Evolutionary conservation across 2,113 vertebrate genomes (phyloP).

Genomic region (Scytalopus superciliaris): DNA sequence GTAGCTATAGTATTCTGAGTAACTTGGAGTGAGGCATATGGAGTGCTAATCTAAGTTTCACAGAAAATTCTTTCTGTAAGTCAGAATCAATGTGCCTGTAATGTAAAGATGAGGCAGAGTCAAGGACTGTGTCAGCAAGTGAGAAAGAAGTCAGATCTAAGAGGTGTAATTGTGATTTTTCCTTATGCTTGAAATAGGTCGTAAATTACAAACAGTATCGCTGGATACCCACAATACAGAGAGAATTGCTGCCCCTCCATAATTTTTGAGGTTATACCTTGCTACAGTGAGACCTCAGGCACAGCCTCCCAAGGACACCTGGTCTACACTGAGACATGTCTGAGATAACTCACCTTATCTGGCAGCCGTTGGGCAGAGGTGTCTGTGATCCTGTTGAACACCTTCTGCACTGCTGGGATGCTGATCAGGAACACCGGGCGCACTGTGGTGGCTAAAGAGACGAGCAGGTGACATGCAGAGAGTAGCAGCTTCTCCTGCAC

Average conservation of each 20-base stretch:
- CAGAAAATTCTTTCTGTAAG: background rate
- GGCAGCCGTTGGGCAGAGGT: slow-evolving; percentile 85
- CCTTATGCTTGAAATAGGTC: background rate
- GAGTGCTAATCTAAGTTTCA: background rate
- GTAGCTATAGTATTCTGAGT: background rate
- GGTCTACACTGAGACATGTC: rapidly evolving
- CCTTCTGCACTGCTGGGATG: slow-evolving; percentile 90
- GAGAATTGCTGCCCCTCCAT: background rate
- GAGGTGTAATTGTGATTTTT: background rate
- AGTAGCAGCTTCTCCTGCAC: slow-evolving; percentile 95
- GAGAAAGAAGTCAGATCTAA: background rate
- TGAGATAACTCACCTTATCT: slow-evolving; percentile 80
- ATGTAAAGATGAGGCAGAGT: background rate
- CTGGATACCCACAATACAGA: background rate
- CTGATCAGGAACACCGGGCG: slow-evolving; percentile 93
- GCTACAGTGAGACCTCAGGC: background rate
- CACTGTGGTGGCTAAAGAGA: slow-evolving; percentile 93
- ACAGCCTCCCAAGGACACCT: background rate
- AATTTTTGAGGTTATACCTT: background rate
- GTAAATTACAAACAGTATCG: background rate
- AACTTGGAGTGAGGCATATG: background rate
- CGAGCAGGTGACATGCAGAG: slow-evolving; percentile 90
- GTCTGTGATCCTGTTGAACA: slow-evolving; percentile 93
- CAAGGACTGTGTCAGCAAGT: background rate
- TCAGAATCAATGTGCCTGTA: background rate